Evolutionary conservation across 2,113 vertebrate genomes (phyloP).

Genomic region (Oncorhynchus masou): DNA sequence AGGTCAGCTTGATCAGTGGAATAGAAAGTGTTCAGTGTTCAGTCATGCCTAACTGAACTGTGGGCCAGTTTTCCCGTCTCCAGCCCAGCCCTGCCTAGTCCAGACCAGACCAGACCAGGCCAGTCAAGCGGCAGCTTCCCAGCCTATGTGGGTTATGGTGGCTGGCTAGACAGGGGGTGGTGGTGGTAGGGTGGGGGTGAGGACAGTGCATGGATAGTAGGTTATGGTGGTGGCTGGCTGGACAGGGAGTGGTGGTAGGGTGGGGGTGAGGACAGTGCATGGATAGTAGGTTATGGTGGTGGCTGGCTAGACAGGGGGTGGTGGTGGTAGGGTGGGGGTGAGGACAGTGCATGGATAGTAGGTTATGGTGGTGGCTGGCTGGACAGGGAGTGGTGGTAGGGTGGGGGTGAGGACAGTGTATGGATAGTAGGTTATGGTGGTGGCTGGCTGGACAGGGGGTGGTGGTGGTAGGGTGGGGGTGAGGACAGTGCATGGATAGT

Average conservation of each 20-base stretch:
- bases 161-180: background rate
- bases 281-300: conserved; percentile 1
- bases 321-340: no score
- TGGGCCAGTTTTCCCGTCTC: background rate
- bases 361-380: no score
- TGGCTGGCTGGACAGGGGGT: no score
- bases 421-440: no score
- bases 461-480: no score
- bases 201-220: background rate
- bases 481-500: no score
- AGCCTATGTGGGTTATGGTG: background rate
- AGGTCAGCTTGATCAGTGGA: background rate
- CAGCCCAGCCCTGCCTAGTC: background rate
- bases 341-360: no score
- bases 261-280: background rate
- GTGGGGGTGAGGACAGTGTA: no score
- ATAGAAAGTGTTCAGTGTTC: background rate
- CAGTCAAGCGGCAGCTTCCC: background rate
- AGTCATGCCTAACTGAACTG: background rate
- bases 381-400: no score
- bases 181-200: background rate
- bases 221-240: background rate
- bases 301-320: no score
- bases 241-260: background rate
- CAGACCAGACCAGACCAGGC: background rate